phyloP scores from a whole-genome alignment of 2,888 invertebrate species.

The Acronicta leporina region DNA sequence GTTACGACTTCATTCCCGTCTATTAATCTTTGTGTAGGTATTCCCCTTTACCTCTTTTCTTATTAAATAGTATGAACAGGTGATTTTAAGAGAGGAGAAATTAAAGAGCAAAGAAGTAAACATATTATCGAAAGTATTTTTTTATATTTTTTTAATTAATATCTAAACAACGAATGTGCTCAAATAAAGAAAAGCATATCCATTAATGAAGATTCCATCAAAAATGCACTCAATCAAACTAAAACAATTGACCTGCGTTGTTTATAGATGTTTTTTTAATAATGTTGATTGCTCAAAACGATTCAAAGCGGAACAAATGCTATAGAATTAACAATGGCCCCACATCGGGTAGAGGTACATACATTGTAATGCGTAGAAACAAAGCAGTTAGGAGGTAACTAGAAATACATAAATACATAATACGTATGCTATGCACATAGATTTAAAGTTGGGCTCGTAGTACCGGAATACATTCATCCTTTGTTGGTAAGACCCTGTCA shows the following conservation, averaged over 20 bases:
- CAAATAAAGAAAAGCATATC: neutral
- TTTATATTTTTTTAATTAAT: neutral
- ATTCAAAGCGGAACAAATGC: conserved; percentile 55
- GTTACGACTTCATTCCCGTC: conserved; percentile 4
- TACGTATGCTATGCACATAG: conserved; percentile 69
- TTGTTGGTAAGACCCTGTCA: conserved; percentile 58
- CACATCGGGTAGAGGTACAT: conserved; percentile 59
- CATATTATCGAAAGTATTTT: neutral
- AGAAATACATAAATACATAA: conserved; percentile 68
- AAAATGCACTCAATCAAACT: conserved; percentile 28
- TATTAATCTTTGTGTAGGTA: neutral
- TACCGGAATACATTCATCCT: conserved; percentile 71
- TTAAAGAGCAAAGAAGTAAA: too few relatives aligned
- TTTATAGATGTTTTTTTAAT: conserved; percentile 37
- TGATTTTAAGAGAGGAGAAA: too few relatives aligned
- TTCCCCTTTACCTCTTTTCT: too few relatives aligned
- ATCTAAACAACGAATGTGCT: neutral
- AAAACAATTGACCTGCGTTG: conserved; percentile 30
- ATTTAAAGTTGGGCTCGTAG: conserved; percentile 68
- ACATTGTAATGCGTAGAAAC: conserved; percentile 70
- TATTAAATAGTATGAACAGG: too few relatives aligned
- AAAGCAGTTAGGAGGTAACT: conserved; percentile 67
- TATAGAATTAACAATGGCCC: conserved; percentile 58
- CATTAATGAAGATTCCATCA: neutral
- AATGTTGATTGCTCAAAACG: conserved; percentile 50